phyloP scores from a whole-genome alignment of 2,113 vertebrate species.

The Ptyas mucosa region DNA sequence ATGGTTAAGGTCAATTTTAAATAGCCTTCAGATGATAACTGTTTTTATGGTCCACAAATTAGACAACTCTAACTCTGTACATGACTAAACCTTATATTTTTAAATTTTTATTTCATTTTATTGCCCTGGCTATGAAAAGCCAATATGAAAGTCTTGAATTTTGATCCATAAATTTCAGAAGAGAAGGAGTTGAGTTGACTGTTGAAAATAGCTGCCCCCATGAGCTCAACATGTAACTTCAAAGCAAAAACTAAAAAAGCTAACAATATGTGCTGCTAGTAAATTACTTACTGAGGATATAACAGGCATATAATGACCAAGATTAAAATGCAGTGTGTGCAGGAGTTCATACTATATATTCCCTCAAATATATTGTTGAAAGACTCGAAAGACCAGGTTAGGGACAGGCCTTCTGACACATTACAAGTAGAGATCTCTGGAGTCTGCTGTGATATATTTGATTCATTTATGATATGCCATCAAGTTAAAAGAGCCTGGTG shows the following conservation, averaged over 20 bases:
- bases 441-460: neutral
- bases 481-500: no score
- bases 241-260: neutral
- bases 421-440: neutral
- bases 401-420: neutral
- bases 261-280: neutral
- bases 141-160: neutral
- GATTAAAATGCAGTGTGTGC: neutral
- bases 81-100: neutral
- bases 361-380: neutral
- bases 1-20: neutral
- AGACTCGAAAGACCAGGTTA: neutral
- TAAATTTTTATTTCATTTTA: neutral
- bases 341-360: neutral
- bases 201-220: neutral
- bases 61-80: neutral
- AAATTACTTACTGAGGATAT: neutral
- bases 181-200: neutral
- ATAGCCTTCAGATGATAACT: neutral
- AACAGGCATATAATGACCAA: neutral
- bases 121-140: neutral
- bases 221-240: neutral
- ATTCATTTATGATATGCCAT: neutral
- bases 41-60: neutral
- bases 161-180: neutral